A percentile compares a stretch with the other conserved stretches of the same genome.
phyloP scores from a whole-genome alignment of 2,888 invertebrate species.

The Tribolium freemani region DNA sequence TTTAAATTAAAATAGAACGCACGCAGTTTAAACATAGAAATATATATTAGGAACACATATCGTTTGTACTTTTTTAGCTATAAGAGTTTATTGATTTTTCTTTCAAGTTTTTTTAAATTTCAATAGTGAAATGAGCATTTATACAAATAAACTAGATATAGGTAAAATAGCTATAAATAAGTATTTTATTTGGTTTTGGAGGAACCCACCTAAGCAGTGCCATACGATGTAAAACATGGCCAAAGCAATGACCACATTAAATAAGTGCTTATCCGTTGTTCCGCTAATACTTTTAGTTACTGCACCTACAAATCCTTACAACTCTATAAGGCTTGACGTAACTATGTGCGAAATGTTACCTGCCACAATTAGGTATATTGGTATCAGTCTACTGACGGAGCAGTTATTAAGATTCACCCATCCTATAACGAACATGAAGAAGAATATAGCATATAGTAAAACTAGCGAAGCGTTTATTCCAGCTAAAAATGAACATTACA shows the following conservation, averaged over 20 bases:
- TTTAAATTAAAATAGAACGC: background rate
- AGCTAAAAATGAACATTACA: constrained; percentile 53
- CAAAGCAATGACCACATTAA: constrained; percentile 52
- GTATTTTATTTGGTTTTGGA: no score
- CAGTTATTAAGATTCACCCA: constrained; percentile 63
- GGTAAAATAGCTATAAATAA: no score
- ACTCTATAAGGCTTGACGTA: background rate
- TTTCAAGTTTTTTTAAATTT: background rate
- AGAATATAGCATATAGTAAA: constrained; percentile 60
- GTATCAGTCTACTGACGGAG: constrained; percentile 61
- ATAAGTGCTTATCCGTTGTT: constrained; percentile 50
- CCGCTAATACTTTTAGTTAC: constrained; percentile 57
- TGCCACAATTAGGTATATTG: constrained; percentile 64
- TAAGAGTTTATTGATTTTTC: background rate
- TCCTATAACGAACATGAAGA: constrained; percentile 61
- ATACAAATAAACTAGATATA: background rate
- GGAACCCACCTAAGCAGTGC: constrained; percentile 56
- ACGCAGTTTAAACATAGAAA: background rate
- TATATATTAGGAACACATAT: background rate
- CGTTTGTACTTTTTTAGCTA: no score
- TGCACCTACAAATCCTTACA: constrained; percentile 57
- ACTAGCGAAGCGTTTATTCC: constrained; percentile 63
- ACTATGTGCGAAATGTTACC: constrained; percentile 48
- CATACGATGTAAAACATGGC: constrained; percentile 54
- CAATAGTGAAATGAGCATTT: background rate